phyloP scores from a whole-genome alignment of 2,888 invertebrate genomes.

The Agapostemon virescens region DNA sequence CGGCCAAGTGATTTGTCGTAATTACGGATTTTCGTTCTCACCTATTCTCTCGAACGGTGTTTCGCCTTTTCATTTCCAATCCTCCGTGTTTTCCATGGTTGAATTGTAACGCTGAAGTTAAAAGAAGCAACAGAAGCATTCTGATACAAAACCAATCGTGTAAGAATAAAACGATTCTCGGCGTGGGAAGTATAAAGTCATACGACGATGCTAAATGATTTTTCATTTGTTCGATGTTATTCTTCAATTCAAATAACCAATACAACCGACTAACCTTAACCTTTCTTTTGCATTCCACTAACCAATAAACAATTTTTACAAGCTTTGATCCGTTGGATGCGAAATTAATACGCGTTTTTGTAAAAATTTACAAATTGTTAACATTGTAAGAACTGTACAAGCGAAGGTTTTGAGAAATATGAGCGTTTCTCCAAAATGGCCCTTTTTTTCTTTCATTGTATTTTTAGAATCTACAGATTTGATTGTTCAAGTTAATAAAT shows the following conservation, averaged over 20 bases:
- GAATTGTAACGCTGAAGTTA: constrained; percentile 10
- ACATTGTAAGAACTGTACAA: neutral
- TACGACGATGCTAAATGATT: neutral
- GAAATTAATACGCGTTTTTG: too few relatives aligned
- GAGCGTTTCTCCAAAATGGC: too few relatives aligned
- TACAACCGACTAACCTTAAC: too few relatives aligned
- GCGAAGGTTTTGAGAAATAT: too few relatives aligned
- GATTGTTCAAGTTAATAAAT: too few relatives aligned
- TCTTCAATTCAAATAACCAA: too few relatives aligned
- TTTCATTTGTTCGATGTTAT: too few relatives aligned
- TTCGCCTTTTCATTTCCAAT: neutral
- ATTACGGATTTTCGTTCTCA: constrained; percentile 68
- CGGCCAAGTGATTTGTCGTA: constrained; percentile 70
- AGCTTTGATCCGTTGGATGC: too few relatives aligned
- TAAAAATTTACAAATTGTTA: neutral
- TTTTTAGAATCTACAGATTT: too few relatives aligned
- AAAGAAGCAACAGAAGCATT: constrained; percentile 21
- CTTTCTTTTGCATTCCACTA: too few relatives aligned
- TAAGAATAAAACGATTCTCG: constrained; percentile 36
- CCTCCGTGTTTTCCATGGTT: neutral
- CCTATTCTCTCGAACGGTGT: neutral
- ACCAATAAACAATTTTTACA: too few relatives aligned
- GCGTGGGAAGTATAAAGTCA: neutral
- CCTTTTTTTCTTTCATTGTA: too few relatives aligned
- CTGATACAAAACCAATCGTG: constrained; percentile 21